Evolutionary conservation across 1,140 invertebrate species (phyloP).

Genomic region (Pararge aegeria): DNA sequence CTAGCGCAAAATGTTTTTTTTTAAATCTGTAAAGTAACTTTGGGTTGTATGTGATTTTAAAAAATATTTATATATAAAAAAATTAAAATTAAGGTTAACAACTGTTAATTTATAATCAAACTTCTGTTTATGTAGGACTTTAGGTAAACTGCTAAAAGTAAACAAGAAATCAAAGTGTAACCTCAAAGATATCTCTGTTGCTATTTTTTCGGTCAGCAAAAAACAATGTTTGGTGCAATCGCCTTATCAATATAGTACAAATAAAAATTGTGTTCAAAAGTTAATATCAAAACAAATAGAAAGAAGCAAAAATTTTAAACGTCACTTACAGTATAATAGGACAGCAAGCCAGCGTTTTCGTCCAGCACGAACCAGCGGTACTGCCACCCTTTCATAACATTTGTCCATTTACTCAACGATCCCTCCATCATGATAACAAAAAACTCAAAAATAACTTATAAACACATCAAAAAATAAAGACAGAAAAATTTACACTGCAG

Average conservation of each 20-base stretch:
- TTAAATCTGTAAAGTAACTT: too few relatives aligned
- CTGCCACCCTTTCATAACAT: slow-evolving; percentile 99
- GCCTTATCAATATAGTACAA: background rate
- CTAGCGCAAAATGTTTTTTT: too few relatives aligned
- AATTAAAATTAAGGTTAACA: too few relatives aligned
- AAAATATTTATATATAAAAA: too few relatives aligned
- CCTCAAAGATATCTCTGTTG: background rate
- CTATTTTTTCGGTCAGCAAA: background rate
- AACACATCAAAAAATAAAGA: slow-evolving; percentile 66
- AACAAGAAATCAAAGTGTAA: too few relatives aligned
- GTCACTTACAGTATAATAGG: slow-evolving; percentile 96
- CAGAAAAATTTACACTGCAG: slow-evolving; percentile 59
- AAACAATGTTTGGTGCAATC: background rate
- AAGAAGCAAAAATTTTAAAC: slow-evolving; percentile 23
- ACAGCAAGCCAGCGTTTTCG: slow-evolving; percentile 95
- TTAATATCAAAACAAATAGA: background rate
- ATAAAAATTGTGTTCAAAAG: background rate
- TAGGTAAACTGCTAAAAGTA: too few relatives aligned
- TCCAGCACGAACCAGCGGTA: slow-evolving; percentile 99
- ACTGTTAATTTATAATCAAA: too few relatives aligned
- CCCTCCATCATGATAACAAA: slow-evolving; percentile 91
- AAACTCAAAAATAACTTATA: slow-evolving; percentile 56
- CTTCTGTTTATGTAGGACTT: too few relatives aligned
- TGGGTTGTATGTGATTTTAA: too few relatives aligned
- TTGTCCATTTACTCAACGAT: slow-evolving; percentile 99